Percentiles rank a stretch among this genome's conserved stretches.
Conservation (phyloP, 2,113 vertebrate species). For the Varanus komodoensis region DNA sequence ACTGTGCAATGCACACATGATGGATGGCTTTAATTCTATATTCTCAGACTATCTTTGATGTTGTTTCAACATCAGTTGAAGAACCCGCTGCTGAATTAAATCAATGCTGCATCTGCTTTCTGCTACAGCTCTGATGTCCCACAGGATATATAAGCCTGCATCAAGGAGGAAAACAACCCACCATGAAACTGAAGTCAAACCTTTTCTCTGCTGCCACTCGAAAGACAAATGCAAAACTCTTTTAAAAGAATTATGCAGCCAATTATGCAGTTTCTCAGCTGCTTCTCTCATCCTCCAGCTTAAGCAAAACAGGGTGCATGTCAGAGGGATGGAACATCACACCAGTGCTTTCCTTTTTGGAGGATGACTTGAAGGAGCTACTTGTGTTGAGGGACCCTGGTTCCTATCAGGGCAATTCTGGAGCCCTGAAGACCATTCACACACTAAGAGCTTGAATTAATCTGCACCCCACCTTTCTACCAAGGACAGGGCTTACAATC, state of each 20-base stretch:
- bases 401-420: too few species aligned
- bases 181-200: constrained; percentile 50
- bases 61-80: constrained; percentile 70
- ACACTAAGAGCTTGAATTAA: too few species aligned
- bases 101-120: constrained; percentile 74
- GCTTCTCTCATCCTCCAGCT: too few species aligned
- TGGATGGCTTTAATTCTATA: constrained; percentile 82
- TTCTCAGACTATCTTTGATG: constrained; percentile 73
- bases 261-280: too few species aligned
- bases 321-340: too few species aligned
- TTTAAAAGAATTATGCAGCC: accelerated
- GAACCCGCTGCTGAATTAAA: constrained; percentile 76
- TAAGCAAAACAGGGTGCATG: too few species aligned
- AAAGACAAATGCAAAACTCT: background rate
- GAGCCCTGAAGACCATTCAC: too few species aligned
- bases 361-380: too few species aligned
- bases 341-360: too few species aligned
- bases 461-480: too few species aligned
- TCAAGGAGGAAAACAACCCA: constrained; percentile 22
- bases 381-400: too few species aligned
- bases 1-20: constrained; percentile 72
- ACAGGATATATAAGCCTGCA: constrained; percentile 47
- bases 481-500: too few species aligned
- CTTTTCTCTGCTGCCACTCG: background rate
- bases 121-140: constrained; percentile 67